phyloP scores from a whole-genome alignment of 2,113 vertebrate genomes.

The Tupaia chinensis region DNA sequence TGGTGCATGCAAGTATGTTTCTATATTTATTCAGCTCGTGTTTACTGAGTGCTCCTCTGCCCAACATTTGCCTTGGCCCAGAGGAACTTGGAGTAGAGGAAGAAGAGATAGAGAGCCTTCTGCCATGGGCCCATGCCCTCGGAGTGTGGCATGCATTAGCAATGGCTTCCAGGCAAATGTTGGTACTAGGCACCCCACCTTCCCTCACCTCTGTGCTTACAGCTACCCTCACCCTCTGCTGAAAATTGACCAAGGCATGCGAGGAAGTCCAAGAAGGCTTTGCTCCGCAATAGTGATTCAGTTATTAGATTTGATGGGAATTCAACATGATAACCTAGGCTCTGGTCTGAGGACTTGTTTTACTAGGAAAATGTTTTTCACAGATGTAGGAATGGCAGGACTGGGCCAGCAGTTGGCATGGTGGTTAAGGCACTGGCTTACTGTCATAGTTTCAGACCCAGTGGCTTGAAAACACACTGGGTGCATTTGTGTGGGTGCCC shows the following conservation, averaged over 20 bases:
- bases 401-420: no score
- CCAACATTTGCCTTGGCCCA: no score
- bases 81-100: neutral
- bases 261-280: no score
- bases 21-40: accelerated
- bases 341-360: neutral
- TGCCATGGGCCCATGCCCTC: accelerated
- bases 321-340: accelerated
- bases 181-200: neutral
- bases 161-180: accelerated
- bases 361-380: accelerated
- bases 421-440: no score
- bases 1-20: accelerated
- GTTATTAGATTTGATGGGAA: neutral
- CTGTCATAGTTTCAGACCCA: no score
- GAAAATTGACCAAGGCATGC: no score
- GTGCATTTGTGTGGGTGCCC: no score
- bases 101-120: accelerated
- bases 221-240: no score
- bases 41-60: neutral
- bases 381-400: accelerated
- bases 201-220: neutral
- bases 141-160: no score
- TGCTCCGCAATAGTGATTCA: neutral
- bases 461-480: no score